phyloP scores from a whole-genome alignment of 2,113 vertebrate species.

The Eonycteris spelaea region DNA sequence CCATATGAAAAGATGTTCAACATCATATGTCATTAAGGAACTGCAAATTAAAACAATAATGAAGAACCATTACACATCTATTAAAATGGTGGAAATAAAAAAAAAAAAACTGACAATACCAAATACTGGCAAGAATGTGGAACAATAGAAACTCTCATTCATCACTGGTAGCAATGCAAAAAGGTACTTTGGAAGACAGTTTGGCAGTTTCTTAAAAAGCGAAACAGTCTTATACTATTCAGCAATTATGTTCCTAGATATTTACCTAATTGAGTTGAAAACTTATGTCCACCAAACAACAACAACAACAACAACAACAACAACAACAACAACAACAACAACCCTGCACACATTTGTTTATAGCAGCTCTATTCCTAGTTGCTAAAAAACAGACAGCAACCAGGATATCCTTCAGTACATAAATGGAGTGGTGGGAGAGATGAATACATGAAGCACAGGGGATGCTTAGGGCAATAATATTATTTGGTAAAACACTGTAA shows the following conservation, averaged over 20 bases:
- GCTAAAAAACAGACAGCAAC: neutral
- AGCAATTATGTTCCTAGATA: neutral
- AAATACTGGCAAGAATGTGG: neutral
- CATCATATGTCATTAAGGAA: neutral
- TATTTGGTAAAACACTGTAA: neutral
- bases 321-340: neutral
- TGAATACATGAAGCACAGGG: neutral
- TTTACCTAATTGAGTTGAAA: neutral
- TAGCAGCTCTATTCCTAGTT: neutral
- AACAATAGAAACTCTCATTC: neutral
- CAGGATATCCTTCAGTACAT: neutral
- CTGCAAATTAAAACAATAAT: neutral
- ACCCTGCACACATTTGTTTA: neutral
- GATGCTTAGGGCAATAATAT: neutral
- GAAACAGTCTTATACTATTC: neutral
- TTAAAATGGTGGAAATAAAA: neutral
- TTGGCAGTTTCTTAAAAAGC: neutral
- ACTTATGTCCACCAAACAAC: neutral
- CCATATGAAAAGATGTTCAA: neutral
- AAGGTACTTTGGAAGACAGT: neutral
- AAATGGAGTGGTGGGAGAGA: neutral
- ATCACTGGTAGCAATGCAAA: neutral
- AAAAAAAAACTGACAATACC: neutral
- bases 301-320: too few relatives aligned
- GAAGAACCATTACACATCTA: too few relatives aligned